phyloP scores from a whole-genome alignment of 2,888 invertebrate genomes.

The Conops quadrifasciatus region DNA sequence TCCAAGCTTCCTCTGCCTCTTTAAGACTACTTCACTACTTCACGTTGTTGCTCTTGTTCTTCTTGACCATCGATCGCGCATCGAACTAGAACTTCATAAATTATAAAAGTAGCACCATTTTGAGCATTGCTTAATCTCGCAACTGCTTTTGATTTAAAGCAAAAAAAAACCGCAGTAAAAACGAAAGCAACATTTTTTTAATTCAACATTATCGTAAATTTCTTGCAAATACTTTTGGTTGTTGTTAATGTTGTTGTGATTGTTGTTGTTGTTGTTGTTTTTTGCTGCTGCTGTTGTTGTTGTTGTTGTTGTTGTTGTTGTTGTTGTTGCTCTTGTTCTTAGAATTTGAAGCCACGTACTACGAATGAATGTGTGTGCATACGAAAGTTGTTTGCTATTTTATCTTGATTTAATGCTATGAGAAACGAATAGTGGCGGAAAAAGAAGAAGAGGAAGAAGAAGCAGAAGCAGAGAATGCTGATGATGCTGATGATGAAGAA shows the following conservation, averaged over 20 bases:
- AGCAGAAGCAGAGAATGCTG: too few species aligned
- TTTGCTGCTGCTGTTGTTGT: slow-evolving; percentile 46
- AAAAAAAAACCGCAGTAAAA: slow-evolving; percentile 46
- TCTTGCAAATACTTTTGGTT: slow-evolving; percentile 31
- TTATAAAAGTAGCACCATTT: background rate
- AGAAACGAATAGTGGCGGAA: too few species aligned
- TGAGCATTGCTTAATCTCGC: slow-evolving; percentile 8
- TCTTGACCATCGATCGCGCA: background rate
- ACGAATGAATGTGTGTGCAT: too few species aligned
- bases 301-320: slow-evolving; percentile 42
- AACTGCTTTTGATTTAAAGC: slow-evolving; percentile 51
- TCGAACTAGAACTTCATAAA: background rate
- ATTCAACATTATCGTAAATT: slow-evolving; percentile 59
- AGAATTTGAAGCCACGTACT: too few species aligned
- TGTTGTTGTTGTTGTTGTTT: slow-evolving; percentile 47
- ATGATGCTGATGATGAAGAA: too few species aligned
- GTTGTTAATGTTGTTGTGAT: slow-evolving; percentile 40
- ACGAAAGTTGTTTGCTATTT: too few species aligned
- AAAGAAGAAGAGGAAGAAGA: too few species aligned
- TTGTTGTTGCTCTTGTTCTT: slow-evolving; percentile 50
- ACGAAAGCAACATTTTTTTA: slow-evolving; percentile 50
- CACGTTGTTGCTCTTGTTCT: background rate
- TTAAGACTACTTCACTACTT: too few species aligned
- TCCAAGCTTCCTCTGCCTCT: background rate
- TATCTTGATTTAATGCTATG: too few species aligned